Evolutionary conservation across 2,888 invertebrate species (phyloP).

Genomic region (Agrochola litura): DNA sequence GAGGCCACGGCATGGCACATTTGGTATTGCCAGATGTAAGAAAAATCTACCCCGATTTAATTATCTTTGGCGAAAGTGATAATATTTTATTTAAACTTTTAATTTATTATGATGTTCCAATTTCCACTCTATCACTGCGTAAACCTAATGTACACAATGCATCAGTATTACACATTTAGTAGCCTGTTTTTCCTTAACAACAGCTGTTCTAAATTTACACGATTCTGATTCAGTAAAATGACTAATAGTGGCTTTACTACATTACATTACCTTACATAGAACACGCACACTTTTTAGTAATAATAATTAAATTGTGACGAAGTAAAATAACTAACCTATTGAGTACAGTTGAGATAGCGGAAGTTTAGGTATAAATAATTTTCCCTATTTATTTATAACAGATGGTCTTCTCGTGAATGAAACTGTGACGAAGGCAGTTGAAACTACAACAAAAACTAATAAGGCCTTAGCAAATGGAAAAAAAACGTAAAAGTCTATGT

Average conservation of each 20-base stretch:
- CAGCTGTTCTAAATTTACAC: slow-evolving; percentile 16
- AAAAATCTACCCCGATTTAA: slow-evolving; percentile 35
- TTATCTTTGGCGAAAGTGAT: slow-evolving; percentile 6
- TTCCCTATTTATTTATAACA: slow-evolving; percentile 28
- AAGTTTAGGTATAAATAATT: slow-evolving; percentile 3
- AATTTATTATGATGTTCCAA: neutral
- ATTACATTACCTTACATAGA: neutral
- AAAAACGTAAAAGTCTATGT: neutral
- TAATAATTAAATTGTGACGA: neutral
- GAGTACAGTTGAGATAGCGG: neutral
- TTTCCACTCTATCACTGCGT: neutral
- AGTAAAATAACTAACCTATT: neutral
- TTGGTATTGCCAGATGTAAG: slow-evolving; percentile 70
- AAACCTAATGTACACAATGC: slow-evolving; percentile 1
- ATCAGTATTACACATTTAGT: neutral
- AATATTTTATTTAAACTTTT: neutral
- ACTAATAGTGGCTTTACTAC: neutral
- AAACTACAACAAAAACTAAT: neutral
- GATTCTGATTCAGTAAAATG: slow-evolving; percentile 28
- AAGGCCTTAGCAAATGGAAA: neutral
- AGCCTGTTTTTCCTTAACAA: slow-evolving; percentile 28
- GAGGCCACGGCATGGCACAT: slow-evolving; percentile 74
- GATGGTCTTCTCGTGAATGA: slow-evolving; percentile 26
- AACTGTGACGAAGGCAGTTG: neutral
- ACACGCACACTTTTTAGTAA: neutral